phyloP scores from a whole-genome alignment of 2,888 invertebrate species.

The Zele albiditarsus region DNA sequence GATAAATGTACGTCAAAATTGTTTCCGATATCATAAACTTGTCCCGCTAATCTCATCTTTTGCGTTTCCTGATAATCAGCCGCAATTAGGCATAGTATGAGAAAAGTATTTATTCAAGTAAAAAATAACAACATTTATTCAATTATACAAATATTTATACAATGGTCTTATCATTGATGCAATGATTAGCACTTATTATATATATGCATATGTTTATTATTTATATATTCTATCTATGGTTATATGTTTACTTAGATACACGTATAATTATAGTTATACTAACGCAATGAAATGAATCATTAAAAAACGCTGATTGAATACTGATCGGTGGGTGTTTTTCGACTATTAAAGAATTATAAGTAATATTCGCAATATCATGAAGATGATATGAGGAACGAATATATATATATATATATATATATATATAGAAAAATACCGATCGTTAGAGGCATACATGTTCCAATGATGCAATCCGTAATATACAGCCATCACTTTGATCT shows the following conservation, averaged over 20 bases:
- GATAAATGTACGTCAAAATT: too few species aligned
- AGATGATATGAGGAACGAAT: conserved; percentile 23
- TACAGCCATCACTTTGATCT: background rate
- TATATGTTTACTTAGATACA: background rate
- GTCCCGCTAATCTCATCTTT: too few species aligned
- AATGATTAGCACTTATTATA: conserved; percentile 1
- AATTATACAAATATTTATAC: background rate
- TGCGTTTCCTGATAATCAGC: too few species aligned
- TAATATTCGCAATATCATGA: conserved; percentile 6
- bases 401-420: background rate
- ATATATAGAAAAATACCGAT: background rate
- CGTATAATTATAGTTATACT: background rate
- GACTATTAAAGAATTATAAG: background rate
- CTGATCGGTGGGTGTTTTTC: conserved; percentile 42
- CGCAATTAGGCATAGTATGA: too few species aligned
- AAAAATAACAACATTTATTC: background rate
- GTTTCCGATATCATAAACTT: too few species aligned
- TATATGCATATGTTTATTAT: background rate
- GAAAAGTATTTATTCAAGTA: too few species aligned
- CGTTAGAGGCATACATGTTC: conserved; percentile 11
- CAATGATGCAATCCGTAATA: conserved; percentile 16
- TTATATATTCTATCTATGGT: background rate
- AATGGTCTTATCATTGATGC: background rate
- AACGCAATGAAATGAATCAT: background rate
- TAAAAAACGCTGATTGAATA: conserved; percentile 39